phyloP scores from a whole-genome alignment of 1,140 invertebrate genomes.

The Drosophila guanche region DNA sequence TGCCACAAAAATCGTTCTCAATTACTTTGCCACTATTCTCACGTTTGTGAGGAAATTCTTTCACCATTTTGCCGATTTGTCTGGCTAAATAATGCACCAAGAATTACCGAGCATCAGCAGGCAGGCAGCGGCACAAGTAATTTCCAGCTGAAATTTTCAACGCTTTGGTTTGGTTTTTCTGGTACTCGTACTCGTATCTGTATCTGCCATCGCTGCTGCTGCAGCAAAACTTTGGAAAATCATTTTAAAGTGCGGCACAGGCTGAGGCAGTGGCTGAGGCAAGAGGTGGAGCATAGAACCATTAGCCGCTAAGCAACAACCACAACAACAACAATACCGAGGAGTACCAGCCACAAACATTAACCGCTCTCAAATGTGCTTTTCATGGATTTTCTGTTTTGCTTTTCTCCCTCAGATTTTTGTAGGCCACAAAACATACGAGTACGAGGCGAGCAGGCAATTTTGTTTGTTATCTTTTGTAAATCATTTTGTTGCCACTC shows the following conservation, averaged over 20 bases:
- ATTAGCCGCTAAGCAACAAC: constrained; percentile 49
- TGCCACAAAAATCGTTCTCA: constrained; percentile 49
- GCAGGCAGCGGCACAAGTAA: constrained; percentile 53
- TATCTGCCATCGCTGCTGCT: not conserved
- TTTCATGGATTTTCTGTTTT: constrained; percentile 69
- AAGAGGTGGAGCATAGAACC: constrained; percentile 62
- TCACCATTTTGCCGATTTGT: constrained; percentile 26
- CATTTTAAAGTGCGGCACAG: constrained; percentile 73
- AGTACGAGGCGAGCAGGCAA: constrained; percentile 49
- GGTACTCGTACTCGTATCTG: constrained; percentile 1
- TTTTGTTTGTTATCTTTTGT: constrained; percentile 71
- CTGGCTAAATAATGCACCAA: constrained; percentile 49
- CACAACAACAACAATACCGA: constrained; percentile 8
- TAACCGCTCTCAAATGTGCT: constrained; percentile 65
- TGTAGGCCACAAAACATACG: constrained; percentile 62
- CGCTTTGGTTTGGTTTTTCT: constrained; percentile 58
- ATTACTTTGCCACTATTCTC: constrained; percentile 55
- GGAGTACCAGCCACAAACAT: constrained; percentile 24
- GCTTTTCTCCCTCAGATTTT: constrained; percentile 61
- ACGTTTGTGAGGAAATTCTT: constrained; percentile 45
- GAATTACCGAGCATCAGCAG: constrained; percentile 44
- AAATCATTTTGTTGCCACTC: constrained; percentile 77
- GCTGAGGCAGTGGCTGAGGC: not conserved
- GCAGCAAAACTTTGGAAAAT: constrained; percentile 65
- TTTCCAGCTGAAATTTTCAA: constrained; percentile 75